Base-by-base conservation (phyloP, 2,888 invertebrate genomes). In the Anoncus sp. region DNA sequence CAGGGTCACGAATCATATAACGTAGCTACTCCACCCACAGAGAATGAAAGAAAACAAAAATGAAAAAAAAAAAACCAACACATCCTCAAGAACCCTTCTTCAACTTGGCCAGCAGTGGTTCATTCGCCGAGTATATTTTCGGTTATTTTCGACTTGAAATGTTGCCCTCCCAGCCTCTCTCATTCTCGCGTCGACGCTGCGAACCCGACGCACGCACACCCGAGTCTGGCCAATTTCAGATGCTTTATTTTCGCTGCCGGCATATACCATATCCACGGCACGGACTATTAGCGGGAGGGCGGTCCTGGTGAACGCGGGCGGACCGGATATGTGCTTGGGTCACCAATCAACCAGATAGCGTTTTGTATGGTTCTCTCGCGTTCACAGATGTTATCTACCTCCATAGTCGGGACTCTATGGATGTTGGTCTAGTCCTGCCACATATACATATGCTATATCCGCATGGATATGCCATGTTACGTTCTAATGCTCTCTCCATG, bases 121-220 rank as follows among this genome's bases (percentile, higher is more conserved):
- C 18, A 53, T 62, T 57, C 38, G 20, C 38, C 20, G 27, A 31
- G 53, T 71, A 73, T 73, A 63, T 78, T 82, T 82, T 79, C 71
- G 69, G 77, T 71, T 79, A 81, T 81, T 81, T 82, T 77, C 53
- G 69, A 78, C 80, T 75, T 70, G 65, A 77, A 82, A 78, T 72
- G 24, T 35, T 47, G 24, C 53, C 24, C 53, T 45, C 53, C 24
- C 53, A 55, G 22, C 22, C n/a, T 38, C 16, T 1, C n/a, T 10
- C 22, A 3, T 3, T 35, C 20, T 40, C 24, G 2, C 57, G 45
- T 72, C 60, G 72, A 38, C 63, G 5, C 59, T n/a, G 47, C 22
- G 4, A 24, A 40, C 22, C 35, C 45, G 24, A 31, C n/a, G 45
- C 24, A n/a, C 14, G 22, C 49, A 47, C 49, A 63, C 53, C 49